These are phyloP conservation scores for Nipponacmea schrenckii DNA, from an alignment of 2,888 invertebrate species.

Conservation along the genomic window DNA sequence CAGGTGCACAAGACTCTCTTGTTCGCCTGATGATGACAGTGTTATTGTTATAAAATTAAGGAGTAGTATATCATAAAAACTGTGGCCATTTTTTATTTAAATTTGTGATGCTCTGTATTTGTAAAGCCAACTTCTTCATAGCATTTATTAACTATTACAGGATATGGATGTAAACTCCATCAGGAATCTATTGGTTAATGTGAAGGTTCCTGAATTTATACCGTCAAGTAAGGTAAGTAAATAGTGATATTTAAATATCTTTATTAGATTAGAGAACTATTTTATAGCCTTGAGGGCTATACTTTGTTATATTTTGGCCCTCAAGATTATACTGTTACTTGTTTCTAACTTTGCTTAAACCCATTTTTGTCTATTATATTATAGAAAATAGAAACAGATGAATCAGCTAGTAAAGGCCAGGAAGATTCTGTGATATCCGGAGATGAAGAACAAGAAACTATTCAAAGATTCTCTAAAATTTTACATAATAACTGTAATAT, in stretches of 20 bases:
- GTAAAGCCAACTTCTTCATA: neutral
- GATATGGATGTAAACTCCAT: conserved; percentile 36
- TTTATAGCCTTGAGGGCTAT: no score
- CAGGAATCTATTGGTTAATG: conserved; percentile 32
- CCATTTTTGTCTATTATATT: no score
- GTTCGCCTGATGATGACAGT: no score
- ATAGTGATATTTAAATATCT: neutral
- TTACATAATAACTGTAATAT: neutral
- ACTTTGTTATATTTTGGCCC: no score
- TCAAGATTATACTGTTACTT: no score
- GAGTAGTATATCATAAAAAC: no score
- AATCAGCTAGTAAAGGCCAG: conserved; percentile 45
- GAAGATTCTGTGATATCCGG: conserved; percentile 27
- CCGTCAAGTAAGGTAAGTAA: conserved; percentile 54
- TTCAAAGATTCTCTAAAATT: conserved; percentile 35
- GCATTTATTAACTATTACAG: conserved; percentile 20
- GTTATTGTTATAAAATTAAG: no score
- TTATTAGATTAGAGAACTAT: no score
- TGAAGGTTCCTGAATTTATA: conserved; percentile 50
- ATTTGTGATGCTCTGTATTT: neutral
- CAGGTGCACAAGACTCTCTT: no score
- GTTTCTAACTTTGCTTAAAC: no score
- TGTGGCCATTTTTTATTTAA: neutral
- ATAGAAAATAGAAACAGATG: conserved; percentile 63
- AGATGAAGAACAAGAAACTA: conserved; percentile 53